Percentiles rank a stretch among this genome's conserved stretches.
phyloP scores from a whole-genome alignment of 2,113 vertebrate genomes.

The Gnathonemus echidnorhynchus region DNA sequence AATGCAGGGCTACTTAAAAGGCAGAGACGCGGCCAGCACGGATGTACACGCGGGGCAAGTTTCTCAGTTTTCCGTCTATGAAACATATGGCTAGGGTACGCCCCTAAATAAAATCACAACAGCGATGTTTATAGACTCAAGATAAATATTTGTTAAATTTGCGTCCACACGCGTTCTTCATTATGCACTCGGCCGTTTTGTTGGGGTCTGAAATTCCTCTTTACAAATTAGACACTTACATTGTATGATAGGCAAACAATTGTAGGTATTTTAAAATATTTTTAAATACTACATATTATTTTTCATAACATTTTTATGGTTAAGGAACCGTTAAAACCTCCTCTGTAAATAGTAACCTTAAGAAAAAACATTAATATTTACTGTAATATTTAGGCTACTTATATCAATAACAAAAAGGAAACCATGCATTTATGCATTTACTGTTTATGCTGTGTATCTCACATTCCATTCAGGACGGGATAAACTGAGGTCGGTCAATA shows the following conservation, averaged over 20 bases:
- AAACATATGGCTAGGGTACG: not conserved
- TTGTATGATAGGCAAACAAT: not conserved
- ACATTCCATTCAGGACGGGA: slow-evolving; percentile 21
- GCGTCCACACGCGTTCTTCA: not conserved
- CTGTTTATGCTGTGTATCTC: not conserved
- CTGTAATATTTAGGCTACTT: not conserved
- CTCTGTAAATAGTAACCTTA: slow-evolving; percentile 18
- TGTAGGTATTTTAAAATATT: not conserved
- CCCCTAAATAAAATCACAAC: not conserved
- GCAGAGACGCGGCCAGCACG: not conserved
- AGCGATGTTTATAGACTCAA: not conserved
- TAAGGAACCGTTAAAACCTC: not conserved
- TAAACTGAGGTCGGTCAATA: slow-evolving; percentile 23
- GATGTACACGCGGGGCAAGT: not conserved
- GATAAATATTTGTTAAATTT: slow-evolving; percentile 3
- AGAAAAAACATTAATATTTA: not conserved
- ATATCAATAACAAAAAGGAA: not conserved
- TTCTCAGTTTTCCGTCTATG: not conserved
- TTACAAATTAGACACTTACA: not conserved
- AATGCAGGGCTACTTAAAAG: not conserved
- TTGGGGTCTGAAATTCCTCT: not conserved
- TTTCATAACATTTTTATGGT: not conserved
- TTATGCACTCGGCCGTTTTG: not conserved
- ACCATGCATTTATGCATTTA: not conserved
- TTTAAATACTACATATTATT: not conserved